Evolutionary conservation across 2,888 invertebrate species (phyloP), one percentile per base, ranked within the genome.

Genomic region (Listrodromus nycthemerus): DNA sequence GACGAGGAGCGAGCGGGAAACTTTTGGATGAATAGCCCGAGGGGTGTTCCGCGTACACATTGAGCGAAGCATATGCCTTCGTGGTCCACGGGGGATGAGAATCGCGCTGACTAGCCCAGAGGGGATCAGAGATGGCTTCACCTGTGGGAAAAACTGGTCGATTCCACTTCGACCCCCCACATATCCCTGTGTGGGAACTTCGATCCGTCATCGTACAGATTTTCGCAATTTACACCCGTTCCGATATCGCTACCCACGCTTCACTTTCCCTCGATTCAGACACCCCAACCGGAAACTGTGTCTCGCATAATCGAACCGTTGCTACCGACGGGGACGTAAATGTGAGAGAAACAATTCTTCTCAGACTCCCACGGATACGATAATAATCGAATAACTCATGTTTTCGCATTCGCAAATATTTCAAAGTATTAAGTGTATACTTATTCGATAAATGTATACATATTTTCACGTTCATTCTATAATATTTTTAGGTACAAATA

Each of bases 41-140:
- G 80, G 69, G 74, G 80, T 10, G 30, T 50, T 45, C 16, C 24
- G 45, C 65, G 37, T 63, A 67, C 33, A 58, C 74, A 63, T 52
- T 45, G 63, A 27, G 80, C 52, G 70, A 75, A 80, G 63, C 80
- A 80, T 80, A 80, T 80, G 80, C 75, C 69, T 41, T 13, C 30
- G 41, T 16, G 75, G 75, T 70, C 69, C 75, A 80, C 30, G 65
- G 71, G 58, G 74, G 74, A 80, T 80, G 80, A 63, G 73, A 58
- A 41, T 61, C 45, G 19, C 41, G 41, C 41, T 45, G 41, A 45
- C 41, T 45, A 45, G 41, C 21, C 37, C 27, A 10, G 33, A 41
- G 63, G 63, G 73, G 63, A 33, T 52, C 50, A 13, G 21, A 52
- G 75, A 75, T 52, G 65, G 50, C 65, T 65, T 75, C 75, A 75